Conservation (phyloP, 2,888 invertebrate genomes). For the Aphodius granarius region DNA sequence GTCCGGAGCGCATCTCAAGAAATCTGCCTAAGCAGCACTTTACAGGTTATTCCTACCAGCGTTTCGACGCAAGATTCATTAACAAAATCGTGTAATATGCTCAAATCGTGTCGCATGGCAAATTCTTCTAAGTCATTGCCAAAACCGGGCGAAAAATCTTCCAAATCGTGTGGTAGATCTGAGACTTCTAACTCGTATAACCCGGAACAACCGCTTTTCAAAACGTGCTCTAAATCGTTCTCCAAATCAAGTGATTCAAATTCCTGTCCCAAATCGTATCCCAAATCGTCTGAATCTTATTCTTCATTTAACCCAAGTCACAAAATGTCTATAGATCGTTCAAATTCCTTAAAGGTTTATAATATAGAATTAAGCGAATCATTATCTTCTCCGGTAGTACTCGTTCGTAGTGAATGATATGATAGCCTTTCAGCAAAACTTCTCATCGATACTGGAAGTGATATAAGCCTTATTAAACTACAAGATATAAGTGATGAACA, state of each 20-base stretch:
- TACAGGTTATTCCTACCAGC: no score
- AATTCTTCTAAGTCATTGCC: not conserved
- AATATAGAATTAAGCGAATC: not conserved
- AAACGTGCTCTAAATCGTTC: no score
- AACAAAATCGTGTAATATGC: not conserved
- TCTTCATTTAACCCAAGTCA: no score
- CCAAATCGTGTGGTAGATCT: not conserved
- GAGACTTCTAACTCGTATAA: not conserved
- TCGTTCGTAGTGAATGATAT: not conserved
- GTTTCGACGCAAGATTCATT: not conserved
- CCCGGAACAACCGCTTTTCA: no score
- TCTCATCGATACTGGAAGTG: not conserved
- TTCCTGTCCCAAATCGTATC: no score
- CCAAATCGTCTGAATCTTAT: no score
- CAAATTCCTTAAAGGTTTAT: not conserved
- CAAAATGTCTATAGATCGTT: not conserved
- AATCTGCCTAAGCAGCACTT: not conserved
- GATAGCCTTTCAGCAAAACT: not conserved
- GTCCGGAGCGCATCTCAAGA: not conserved
- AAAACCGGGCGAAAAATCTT: no score
- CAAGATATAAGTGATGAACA: no score
- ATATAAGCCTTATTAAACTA: no score
- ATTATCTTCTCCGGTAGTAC: not conserved
- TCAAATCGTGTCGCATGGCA: not conserved
- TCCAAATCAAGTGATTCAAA: no score